These are phyloP conservation scores for Chiridota heheva DNA, from an alignment of 35 echinoderm and acorn worm species.

Conservation along the genomic window DNA sequence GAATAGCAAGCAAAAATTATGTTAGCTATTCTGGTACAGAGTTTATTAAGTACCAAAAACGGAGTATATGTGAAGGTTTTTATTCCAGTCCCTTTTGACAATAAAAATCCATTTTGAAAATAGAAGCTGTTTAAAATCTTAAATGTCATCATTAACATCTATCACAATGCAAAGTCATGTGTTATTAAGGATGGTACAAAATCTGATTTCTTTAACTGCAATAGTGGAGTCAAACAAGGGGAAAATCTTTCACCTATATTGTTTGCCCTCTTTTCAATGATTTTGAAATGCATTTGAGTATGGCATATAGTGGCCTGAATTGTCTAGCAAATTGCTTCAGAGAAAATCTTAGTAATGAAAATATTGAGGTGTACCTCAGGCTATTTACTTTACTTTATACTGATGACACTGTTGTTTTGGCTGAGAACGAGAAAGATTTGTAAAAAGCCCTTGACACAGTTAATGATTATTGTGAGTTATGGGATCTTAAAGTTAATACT, in stretches of 20 bases:
- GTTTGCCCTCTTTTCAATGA: slow-evolving; percentile 60
- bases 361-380: slow-evolving; percentile 32
- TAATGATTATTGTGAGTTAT: slow-evolving; percentile 14
- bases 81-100: too few species aligned
- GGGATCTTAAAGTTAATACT: slow-evolving; percentile 37
- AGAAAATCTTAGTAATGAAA: slow-evolving; percentile 32
- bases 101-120: too few species aligned
- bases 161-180: slow-evolving; percentile 60
- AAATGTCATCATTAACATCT: slow-evolving; percentile 59
- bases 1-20: too few species aligned
- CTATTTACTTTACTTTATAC: slow-evolving; percentile 40
- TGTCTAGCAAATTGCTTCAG: neutral
- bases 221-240: slow-evolving; percentile 59
- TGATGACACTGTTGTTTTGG: slow-evolving; percentile 25
- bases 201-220: slow-evolving; percentile 59
- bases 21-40: too few species aligned
- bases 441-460: neutral
- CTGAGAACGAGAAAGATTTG: neutral
- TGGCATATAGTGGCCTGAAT: slow-evolving; percentile 11
- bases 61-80: too few species aligned
- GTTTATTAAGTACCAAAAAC: too few species aligned
- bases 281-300: slow-evolving; percentile 54
- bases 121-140: too few species aligned
- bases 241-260: slow-evolving; percentile 59
- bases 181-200: slow-evolving; percentile 21